phyloP scores from a whole-genome alignment of 2,888 invertebrate species.

The Onthophagus sagittarius region DNA sequence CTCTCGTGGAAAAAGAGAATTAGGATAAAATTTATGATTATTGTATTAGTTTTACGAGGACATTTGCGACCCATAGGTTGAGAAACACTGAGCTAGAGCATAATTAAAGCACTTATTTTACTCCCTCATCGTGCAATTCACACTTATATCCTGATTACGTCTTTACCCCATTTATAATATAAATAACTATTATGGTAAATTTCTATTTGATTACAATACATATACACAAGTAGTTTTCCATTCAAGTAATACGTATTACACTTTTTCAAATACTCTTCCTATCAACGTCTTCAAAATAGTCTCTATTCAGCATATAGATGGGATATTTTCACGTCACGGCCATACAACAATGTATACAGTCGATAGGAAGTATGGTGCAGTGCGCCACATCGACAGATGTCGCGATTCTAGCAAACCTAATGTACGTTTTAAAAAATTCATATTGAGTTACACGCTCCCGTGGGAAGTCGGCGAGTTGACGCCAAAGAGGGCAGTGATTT shows the following conservation, averaged over 20 bases:
- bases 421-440: background rate
- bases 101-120: too few relatives aligned
- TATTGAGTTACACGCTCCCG: background rate
- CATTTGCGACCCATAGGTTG: too few relatives aligned
- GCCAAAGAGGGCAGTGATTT: background rate
- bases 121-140: too few relatives aligned
- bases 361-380: background rate
- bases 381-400: background rate
- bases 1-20: too few relatives aligned
- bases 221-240: background rate
- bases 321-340: background rate
- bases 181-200: too few relatives aligned
- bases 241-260: background rate
- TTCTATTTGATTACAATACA: too few relatives aligned
- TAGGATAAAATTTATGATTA: too few relatives aligned
- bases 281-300: background rate
- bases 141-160: too few relatives aligned
- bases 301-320: background rate
- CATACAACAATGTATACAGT: background rate
- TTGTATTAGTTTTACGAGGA: too few relatives aligned
- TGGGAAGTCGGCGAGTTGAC: background rate
- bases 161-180: too few relatives aligned
- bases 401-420: background rate
- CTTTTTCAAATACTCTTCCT: background rate
- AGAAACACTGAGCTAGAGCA: too few relatives aligned